Conservation (phyloP, 1,140 invertebrate genomes). For the Drosophila saltans region DNA sequence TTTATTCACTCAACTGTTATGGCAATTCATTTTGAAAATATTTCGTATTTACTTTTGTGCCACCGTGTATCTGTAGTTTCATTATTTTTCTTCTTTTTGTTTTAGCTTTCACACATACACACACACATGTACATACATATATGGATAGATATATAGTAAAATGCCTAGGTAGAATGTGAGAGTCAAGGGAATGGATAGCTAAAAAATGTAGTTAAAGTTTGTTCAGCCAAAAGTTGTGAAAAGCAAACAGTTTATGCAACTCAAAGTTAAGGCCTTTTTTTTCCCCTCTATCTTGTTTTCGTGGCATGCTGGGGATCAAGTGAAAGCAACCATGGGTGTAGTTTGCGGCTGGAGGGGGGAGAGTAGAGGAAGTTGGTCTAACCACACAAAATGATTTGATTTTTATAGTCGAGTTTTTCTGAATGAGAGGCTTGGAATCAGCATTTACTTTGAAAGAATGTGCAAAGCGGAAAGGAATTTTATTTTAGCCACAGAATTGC, state of each 20-base stretch:
- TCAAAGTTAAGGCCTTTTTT: background rate
- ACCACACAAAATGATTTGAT: no score
- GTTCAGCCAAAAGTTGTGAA: conserved; percentile 2
- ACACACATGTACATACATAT: background rate
- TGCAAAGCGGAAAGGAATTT: no score
- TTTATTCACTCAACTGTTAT: conserved; percentile 60
- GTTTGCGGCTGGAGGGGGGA: background rate
- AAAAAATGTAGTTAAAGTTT: conserved; percentile 12
- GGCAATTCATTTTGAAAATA: conserved; percentile 54
- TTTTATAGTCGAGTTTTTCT: no score
- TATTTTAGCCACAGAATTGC: no score
- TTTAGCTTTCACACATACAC: background rate
- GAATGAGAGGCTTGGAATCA: no score
- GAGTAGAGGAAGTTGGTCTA: no score
- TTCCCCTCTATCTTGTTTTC: background rate
- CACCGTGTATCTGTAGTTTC: background rate
- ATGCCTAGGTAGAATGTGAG: background rate
- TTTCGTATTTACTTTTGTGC: conserved; percentile 47
- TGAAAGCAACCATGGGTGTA: background rate
- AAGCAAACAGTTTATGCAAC: conserved; percentile 10
- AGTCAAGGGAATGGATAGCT: conserved; percentile 10
- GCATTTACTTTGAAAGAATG: no score
- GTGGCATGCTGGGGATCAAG: background rate
- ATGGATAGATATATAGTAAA: background rate
- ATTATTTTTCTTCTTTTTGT: background rate